These are phyloP conservation scores for Drosophila villosipedis DNA, from an alignment of 2,888 invertebrate species.

Conservation along the genomic window DNA sequence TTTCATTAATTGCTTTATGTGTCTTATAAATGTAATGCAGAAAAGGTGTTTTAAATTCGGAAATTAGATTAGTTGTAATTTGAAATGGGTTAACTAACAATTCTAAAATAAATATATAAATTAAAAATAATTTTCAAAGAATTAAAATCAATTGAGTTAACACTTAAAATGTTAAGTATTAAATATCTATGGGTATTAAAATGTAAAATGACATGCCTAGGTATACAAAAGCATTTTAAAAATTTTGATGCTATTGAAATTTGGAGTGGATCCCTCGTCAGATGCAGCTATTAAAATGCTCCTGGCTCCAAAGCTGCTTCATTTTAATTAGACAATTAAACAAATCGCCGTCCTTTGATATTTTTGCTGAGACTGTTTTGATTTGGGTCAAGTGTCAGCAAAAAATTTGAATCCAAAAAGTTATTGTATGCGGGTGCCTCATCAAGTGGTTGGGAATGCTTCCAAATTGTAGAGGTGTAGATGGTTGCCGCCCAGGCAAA, in stretches of 20 bases:
- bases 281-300: constrained; percentile 16
- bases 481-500: constrained; percentile 7
- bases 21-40: not conserved
- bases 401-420: constrained; percentile 28
- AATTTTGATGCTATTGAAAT: not conserved
- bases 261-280: constrained; percentile 31
- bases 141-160: not conserved
- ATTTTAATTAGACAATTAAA: constrained; percentile 55
- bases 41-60: not conserved
- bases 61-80: not conserved
- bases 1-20: not conserved
- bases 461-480: not conserved
- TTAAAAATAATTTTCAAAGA: too few species aligned
- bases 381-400: constrained; percentile 67
- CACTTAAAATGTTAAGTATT: not conserved
- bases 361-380: constrained; percentile 41
- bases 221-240: not conserved
- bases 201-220: not conserved
- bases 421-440: constrained; percentile 1
- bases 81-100: not conserved
- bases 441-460: constrained; percentile 1
- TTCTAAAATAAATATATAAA: not conserved
- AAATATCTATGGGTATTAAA: not conserved
- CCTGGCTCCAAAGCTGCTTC: constrained; percentile 13
- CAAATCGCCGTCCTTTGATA: constrained; percentile 37